Evolutionary conservation across 2,797 vertebrate species (phyloP), one percentile per base, ranked within the genome.

Genomic region (Pelochelys cantorii): DNA sequence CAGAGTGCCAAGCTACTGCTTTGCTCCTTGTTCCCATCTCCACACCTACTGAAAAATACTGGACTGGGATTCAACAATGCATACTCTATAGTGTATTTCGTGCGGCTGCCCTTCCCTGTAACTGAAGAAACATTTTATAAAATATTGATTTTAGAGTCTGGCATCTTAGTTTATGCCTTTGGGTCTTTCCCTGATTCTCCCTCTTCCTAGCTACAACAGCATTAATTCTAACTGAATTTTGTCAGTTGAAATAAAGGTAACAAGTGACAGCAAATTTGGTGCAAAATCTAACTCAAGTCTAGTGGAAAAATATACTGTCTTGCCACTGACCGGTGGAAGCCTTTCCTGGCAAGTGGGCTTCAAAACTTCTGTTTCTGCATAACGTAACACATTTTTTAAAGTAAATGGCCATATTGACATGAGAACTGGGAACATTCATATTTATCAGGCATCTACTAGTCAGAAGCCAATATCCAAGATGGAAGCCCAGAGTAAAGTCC

Each of bases 131-230:
- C 80, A 87, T 86, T 88, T 48, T 88, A 48, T 57, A 42, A 88
- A 81, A 17, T 87, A 84, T 23, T 85, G 53, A 71, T 87, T 92
- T 91, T 83, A 94, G 2, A 10, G 52, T 10, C 60, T 68, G 79
- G 13, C 17, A 81, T 84, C 81, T 65, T 34, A 81, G 65, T 80
- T 91, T 92, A 55, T 42, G 90, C 68, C 68, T 85, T 53, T 6
- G 37, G 79, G 86, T 29, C 71, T 71, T 9, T 34, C 34, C 54
- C 22, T 11, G 11, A n/a, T 71, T 5, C 68, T 86, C 85, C 18
- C 20, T 57, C 20, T 14, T 88, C 83, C 53, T 27, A 86, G 20
- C 25, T 29, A 42, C 90, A 59, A 80, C 88, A 81, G 18, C 27
- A 29, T n/a, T 68, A 93, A 86, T 82, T 85, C 42, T 77, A 27